A percentile compares a stretch with the other conserved stretches of the same genome.
These are phyloP conservation scores for Mola mola DNA, from an alignment of 2,113 vertebrate species.

Conservation along the genomic window DNA sequence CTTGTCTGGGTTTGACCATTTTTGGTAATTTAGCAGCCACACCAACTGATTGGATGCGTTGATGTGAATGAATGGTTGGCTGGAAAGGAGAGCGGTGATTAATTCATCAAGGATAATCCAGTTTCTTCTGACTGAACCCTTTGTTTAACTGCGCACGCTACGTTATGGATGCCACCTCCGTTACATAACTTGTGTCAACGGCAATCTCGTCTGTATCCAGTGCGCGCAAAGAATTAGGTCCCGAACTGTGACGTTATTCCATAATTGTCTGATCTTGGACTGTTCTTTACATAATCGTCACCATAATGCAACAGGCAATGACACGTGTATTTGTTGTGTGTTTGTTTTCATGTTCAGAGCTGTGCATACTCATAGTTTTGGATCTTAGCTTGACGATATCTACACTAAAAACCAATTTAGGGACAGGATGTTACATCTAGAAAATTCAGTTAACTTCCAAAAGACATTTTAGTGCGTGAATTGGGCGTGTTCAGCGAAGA, in stretches of 20 bases:
- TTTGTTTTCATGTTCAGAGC: not conserved
- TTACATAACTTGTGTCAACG: constrained; percentile 67
- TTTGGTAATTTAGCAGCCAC: constrained; percentile 56
- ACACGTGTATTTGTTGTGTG: not conserved
- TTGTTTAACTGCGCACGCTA: constrained; percentile 47
- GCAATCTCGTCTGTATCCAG: constrained; percentile 43
- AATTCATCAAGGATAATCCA: not conserved
- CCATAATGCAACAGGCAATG: not conserved
- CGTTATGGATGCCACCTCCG: constrained; percentile 46
- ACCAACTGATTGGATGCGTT: constrained; percentile 15
- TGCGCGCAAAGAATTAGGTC: not conserved
- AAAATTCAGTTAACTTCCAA: not conserved
- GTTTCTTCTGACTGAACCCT: not conserved
- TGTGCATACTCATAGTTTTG: not conserved
- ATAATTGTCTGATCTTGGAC: not conserved
- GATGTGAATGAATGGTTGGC: constrained; percentile 32
- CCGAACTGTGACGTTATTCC: constrained; percentile 2
- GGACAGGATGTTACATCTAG: not conserved
- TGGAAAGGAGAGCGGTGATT: constrained; percentile 2
- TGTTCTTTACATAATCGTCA: not conserved
- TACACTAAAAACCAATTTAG: not conserved
- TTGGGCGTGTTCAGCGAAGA: constrained; percentile 15
- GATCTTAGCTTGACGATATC: not conserved
- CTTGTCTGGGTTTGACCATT: constrained; percentile 58
- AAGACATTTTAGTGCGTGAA: not conserved